These are phyloP conservation scores for Calyptommatus sinebrachiatus DNA, from an alignment of 2,113 vertebrate species.

Conservation along the genomic window DNA sequence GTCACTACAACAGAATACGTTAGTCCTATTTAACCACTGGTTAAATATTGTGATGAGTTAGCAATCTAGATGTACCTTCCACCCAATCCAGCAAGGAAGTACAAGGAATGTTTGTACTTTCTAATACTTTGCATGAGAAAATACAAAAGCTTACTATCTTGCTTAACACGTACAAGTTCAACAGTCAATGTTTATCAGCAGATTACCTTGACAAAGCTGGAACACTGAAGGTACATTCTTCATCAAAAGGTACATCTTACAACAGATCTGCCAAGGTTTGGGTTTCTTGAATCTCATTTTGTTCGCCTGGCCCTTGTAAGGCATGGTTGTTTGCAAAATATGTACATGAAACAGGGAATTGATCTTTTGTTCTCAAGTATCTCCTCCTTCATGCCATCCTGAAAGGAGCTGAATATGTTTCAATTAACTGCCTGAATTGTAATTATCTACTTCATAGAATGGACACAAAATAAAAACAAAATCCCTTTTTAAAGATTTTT, in stretches of 20 bases:
- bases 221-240: not conserved
- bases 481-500: not conserved
- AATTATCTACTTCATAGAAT: not conserved
- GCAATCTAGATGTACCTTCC: no score
- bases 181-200: conserved; percentile 18
- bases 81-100: no score
- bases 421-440: not conserved
- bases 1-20: not conserved
- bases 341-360: no score
- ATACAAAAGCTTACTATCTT: not conserved
- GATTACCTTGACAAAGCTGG: conserved; percentile 13
- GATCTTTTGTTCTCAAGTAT: no score
- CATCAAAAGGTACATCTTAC: not conserved
- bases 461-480: not conserved
- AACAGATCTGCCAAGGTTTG: not conserved
- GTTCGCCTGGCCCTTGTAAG: not conserved
- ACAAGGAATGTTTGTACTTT: not conserved
- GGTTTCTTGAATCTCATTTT: not conserved
- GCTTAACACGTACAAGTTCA: conserved; percentile 8
- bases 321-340: conserved; percentile 3
- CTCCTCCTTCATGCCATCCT: no score
- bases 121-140: conserved; percentile 3
- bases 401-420: not conserved
- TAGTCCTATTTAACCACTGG: not conserved
- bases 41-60: no score